These are phyloP conservation scores for Diplodus sargus DNA, from an alignment of 2,797 vertebrate species.

Conservation along the genomic window DNA sequence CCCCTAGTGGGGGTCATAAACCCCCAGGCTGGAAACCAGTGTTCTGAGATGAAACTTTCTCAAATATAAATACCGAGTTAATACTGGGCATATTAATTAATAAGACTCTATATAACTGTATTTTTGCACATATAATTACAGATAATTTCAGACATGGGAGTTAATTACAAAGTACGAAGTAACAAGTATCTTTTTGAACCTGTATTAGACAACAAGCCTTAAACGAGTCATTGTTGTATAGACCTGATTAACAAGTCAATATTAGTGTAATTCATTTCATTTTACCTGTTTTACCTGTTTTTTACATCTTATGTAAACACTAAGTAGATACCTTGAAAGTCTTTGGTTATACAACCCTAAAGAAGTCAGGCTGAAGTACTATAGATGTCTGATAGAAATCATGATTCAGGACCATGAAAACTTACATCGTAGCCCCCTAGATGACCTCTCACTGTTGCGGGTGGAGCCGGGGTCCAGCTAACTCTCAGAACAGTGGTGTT, in stretches of 20 bases:
- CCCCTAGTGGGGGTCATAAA: no score
- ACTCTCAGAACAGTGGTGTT: constrained; percentile 90
- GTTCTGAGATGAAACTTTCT: no score
- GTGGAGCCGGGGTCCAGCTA: constrained; percentile 89
- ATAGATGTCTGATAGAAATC: neutral
- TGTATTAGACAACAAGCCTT: neutral
- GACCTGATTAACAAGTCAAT: no score
- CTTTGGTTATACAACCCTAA: neutral
- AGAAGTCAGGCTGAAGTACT: no score
- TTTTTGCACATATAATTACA: neutral
- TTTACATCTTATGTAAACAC: neutral
- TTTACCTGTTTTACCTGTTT: neutral
- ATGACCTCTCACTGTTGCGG: constrained; percentile 90
- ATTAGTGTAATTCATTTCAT: no score
- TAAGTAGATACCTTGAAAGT: neutral
- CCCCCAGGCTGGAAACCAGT: no score
- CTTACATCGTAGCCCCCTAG: constrained; percentile 91
- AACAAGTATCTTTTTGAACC: neutral
- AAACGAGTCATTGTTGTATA: no score
- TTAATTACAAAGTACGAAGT: neutral
- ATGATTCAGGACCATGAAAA: constrained; percentile 3
- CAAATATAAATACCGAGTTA: neutral
- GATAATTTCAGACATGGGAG: neutral
- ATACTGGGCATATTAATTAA: neutral
- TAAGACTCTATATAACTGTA: neutral